These are phyloP conservation scores for Drosophila limbata DNA, from an alignment of 2,888 invertebrate genomes.

Conservation along the genomic window DNA sequence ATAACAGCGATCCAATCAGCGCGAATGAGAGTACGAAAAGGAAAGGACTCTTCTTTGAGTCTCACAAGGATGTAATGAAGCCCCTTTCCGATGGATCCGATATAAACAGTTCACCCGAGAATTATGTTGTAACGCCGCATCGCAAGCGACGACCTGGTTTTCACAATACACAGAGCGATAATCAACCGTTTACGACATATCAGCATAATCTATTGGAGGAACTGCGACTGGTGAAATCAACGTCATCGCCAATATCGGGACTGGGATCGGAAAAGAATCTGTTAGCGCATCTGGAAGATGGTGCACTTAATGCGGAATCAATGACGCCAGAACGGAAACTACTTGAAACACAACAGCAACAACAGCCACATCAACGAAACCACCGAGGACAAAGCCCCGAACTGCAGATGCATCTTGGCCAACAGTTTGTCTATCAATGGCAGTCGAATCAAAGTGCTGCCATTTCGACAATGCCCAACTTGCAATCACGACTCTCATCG, in stretches of 20 bases:
- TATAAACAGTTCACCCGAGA: slow-evolving; percentile 91
- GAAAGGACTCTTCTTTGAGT: slow-evolving; percentile 78
- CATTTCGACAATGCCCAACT: slow-evolving; percentile 80
- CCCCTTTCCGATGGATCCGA: slow-evolving; percentile 89
- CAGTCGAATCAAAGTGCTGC: slow-evolving; percentile 83
- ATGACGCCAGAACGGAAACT: slow-evolving; percentile 81
- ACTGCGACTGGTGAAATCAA: slow-evolving; percentile 88
- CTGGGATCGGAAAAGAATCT: slow-evolving; percentile 82
- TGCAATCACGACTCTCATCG: slow-evolving; percentile 79
- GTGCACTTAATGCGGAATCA: slow-evolving; percentile 79
- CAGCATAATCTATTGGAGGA: slow-evolving; percentile 91
- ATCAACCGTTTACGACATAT: slow-evolving; percentile 94
- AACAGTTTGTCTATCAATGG: slow-evolving; percentile 86
- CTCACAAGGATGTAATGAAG: slow-evolving; percentile 88
- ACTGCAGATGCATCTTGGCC: slow-evolving; percentile 85
- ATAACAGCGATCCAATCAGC: slow-evolving; percentile 55
- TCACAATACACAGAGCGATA: slow-evolving; percentile 94
- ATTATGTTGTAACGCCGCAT: slow-evolving; percentile 95
- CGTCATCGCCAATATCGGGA: slow-evolving; percentile 91
- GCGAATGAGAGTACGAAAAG: slow-evolving; percentile 74
- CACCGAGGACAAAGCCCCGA: slow-evolving; percentile 90
- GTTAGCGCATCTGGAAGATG: slow-evolving; percentile 79
- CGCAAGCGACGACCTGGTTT: slow-evolving; percentile 94
- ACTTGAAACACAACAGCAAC: slow-evolving; percentile 68
- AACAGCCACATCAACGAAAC: slow-evolving; percentile 35